Conservation (phyloP, 2,113 vertebrate genomes). For the Elgaria multicarinata region DNA sequence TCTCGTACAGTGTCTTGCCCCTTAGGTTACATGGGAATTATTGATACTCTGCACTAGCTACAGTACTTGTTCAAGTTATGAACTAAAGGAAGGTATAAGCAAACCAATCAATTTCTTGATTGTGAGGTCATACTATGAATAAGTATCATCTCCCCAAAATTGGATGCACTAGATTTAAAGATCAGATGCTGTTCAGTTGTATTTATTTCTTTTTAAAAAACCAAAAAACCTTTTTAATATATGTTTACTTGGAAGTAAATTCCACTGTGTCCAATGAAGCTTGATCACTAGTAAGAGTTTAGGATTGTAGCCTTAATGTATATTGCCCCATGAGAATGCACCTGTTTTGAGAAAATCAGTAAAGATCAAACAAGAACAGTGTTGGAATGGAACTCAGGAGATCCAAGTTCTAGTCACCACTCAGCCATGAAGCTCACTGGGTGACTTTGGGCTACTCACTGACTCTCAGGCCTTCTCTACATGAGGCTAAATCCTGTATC, state of each 20-base stretch:
- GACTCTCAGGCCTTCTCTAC: no score
- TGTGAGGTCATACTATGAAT: not conserved
- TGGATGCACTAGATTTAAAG: not conserved
- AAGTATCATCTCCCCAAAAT: not conserved
- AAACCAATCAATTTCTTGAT: not conserved
- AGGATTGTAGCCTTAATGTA: no score
- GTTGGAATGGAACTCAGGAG: no score
- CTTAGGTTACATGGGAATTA: slow-evolving; percentile 36
- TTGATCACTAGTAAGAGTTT: not conserved
- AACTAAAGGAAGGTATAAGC: not conserved
- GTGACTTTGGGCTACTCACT: no score
- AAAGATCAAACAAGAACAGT: no score
- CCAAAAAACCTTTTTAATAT: no score
- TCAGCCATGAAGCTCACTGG: no score
- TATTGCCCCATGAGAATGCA: no score
- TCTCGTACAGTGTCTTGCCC: slow-evolving; percentile 45
- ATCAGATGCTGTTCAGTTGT: not conserved
- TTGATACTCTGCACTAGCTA: slow-evolving; percentile 31
- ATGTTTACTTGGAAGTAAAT: not conserved
- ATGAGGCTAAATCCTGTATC: no score
- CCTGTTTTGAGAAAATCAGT: no score
- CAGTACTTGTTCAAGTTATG: not conserved
- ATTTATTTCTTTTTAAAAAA: not conserved
- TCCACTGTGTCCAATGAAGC: not conserved
- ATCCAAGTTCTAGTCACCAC: no score